These are phyloP conservation scores for Drosophila seguyi DNA, from an alignment of 1,140 invertebrate genomes.

Conservation along the genomic window DNA sequence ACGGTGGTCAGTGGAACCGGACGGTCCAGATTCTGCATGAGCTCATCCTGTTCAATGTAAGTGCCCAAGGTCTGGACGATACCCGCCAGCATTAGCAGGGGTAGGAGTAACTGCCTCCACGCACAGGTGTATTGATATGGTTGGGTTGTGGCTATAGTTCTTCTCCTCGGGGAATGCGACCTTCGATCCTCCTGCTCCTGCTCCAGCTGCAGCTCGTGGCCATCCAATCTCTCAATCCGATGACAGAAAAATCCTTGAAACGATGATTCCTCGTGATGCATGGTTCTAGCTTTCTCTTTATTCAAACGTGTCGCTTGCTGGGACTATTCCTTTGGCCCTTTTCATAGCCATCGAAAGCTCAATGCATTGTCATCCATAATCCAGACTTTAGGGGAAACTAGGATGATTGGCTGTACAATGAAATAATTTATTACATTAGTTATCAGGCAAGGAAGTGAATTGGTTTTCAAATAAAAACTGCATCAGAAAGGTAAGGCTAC, in stretches of 20 bases:
- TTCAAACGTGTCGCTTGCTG: conserved; percentile 56
- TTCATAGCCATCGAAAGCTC: conserved; percentile 63
- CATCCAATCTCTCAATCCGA: conserved; percentile 25
- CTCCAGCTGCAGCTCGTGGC: conserved; percentile 2
- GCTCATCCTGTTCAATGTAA: conserved; percentile 82
- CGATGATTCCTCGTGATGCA: conserved; percentile 60
- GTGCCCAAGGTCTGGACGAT: conserved; percentile 36
- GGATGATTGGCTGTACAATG: conserved; percentile 17
- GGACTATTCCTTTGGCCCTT: conserved; percentile 43
- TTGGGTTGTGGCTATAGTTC: not conserved
- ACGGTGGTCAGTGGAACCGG: conserved; percentile 91
- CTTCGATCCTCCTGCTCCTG: conserved; percentile 9
- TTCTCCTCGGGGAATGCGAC: conserved; percentile 1
- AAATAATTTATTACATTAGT: conserved; percentile 14
- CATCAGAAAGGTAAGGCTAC: no score
- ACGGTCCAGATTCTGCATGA: conserved; percentile 84
- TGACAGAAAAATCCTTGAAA: conserved; percentile 48
- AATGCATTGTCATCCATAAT: conserved; percentile 50
- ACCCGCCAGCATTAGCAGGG: conserved; percentile 33
- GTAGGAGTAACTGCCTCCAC: conserved; percentile 22
- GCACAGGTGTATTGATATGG: not conserved
- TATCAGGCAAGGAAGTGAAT: not conserved
- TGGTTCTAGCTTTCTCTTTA: conserved; percentile 58
- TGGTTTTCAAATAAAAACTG: no score
- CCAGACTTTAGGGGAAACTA: conserved; percentile 2